These are phyloP conservation scores for Drosophila yooni DNA, from an alignment of 2,888 invertebrate genomes.

Conservation along the genomic window DNA sequence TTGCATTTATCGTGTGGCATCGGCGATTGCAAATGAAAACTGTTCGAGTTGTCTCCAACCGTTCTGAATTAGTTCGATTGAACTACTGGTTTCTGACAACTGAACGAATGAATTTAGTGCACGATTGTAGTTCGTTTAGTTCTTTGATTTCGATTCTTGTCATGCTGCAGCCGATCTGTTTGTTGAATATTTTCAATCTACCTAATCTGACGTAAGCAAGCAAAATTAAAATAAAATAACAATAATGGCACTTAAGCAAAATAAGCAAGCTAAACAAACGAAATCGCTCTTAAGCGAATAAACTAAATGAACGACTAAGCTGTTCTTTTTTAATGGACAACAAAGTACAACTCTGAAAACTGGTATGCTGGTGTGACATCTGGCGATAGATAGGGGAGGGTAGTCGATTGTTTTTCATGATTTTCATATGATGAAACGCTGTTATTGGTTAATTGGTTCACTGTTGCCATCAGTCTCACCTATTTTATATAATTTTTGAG, in stretches of 20 bases:
- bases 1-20: conserved; percentile 59
- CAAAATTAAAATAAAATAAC: neutral
- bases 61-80: neutral
- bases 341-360: conserved; percentile 10
- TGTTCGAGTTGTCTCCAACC: neutral
- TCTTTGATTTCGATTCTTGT: neutral
- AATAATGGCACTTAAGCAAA: too few relatives aligned
- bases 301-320: neutral
- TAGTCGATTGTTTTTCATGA: conserved; percentile 10
- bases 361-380: conserved; percentile 20
- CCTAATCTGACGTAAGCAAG: neutral
- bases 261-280: neutral
- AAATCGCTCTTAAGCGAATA: neutral
- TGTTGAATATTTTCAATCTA: too few relatives aligned
- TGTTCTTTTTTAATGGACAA: neutral
- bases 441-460: conserved; percentile 9
- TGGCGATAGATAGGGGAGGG: conserved; percentile 32
- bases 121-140: neutral
- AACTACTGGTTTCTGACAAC: neutral
- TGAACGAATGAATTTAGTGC: neutral
- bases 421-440: neutral
- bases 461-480: neutral
- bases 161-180: too few relatives aligned
- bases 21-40: conserved; percentile 47
- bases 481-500: neutral